Conservation (phyloP, 2,797 vertebrate species). For the Pipistrellus pygmaeus region DNA sequence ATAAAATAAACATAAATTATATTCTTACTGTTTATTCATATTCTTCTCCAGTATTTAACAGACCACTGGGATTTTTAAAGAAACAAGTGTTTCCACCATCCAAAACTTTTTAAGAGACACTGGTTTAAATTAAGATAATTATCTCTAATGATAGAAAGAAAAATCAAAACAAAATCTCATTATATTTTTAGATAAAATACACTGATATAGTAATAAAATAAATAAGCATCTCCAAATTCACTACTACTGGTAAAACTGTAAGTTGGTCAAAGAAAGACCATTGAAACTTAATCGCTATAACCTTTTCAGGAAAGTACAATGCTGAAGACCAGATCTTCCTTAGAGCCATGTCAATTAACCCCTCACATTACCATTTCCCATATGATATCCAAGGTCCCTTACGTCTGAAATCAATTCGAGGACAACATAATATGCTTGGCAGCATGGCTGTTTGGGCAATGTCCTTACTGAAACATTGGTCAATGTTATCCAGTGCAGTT, state of each 20-base stretch:
- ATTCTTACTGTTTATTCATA: neutral
- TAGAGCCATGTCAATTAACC: conserved; percentile 4
- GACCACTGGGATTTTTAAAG: neutral
- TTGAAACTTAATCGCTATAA: conserved; percentile 20
- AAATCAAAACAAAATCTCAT: neutral
- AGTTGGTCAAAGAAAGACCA: neutral
- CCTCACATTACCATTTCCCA: conserved; percentile 22
- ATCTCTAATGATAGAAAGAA: neutral
- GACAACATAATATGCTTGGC: neutral
- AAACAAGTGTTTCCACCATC: neutral
- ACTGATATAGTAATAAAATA: neutral
- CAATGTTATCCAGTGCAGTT: neutral
- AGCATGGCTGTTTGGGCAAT: neutral
- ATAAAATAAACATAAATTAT: neutral
- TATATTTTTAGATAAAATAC: neutral
- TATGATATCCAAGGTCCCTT: neutral
- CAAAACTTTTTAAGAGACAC: neutral
- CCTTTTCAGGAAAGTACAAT: conserved; percentile 37
- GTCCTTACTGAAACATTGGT: neutral
- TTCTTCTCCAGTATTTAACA: neutral
- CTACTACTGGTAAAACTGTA: neutral
- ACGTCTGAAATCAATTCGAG: conserved; percentile 2
- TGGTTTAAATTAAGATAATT: neutral
- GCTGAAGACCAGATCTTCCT: neutral
- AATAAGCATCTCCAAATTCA: neutral